A percentile compares a stretch with the other conserved stretches of the same genome.
Evolutionary conservation across 2,888 invertebrate genomes (phyloP).

Genomic region (Ptilodon capucinus): DNA sequence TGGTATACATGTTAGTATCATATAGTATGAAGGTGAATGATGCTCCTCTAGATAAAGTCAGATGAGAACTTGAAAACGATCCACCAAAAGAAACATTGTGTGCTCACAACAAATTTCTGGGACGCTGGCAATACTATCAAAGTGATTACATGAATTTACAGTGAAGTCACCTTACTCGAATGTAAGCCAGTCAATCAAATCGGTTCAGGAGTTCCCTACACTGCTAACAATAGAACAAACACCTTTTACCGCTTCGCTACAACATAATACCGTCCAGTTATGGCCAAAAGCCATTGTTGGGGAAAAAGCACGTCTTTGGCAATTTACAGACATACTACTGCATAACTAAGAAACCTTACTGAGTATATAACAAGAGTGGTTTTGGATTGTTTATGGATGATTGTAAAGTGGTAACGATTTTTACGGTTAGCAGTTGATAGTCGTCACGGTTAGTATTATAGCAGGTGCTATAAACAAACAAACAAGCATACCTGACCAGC

Average conservation of each 20-base stretch:
- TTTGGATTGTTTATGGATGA: background rate
- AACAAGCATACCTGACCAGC: constrained; percentile 32
- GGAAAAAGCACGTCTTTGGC: constrained; percentile 33
- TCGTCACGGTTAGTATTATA: constrained; percentile 37
- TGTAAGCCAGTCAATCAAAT: constrained; percentile 13
- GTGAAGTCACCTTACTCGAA: constrained; percentile 4
- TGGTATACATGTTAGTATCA: no score
- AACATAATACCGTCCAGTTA: constrained; percentile 28
- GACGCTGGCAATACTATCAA: no score
- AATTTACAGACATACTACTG: constrained; percentile 6
- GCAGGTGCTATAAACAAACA: constrained; percentile 45
- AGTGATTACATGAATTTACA: no score
- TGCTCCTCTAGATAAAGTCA: no score
- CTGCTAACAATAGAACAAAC: constrained; percentile 31
- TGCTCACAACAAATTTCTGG: no score
- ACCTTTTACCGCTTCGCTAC: constrained; percentile 32
- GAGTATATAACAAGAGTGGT: background rate
- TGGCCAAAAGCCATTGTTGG: constrained; percentile 26
- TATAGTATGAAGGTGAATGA: no score
- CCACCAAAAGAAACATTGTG: no score
- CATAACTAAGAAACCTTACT: background rate
- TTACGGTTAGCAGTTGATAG: constrained; percentile 19
- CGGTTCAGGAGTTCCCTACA: constrained; percentile 23
- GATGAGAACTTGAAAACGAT: no score
- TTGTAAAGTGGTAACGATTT: background rate